Base-by-base conservation (phyloP, 2,797 vertebrate genomes). In the Xiphophorus birchmanni region DNA sequence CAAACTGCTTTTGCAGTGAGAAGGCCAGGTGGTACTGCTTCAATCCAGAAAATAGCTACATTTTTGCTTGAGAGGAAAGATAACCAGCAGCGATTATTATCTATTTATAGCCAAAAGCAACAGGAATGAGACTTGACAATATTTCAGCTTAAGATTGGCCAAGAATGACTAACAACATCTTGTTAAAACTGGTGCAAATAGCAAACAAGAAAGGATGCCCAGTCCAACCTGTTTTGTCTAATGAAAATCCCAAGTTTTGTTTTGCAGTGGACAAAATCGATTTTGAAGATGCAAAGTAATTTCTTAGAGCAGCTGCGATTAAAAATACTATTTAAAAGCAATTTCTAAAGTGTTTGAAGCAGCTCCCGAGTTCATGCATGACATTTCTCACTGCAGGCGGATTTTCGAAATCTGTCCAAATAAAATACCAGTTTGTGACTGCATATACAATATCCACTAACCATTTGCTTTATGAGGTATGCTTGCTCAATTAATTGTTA, bases 101-200 rank as follows among this genome's bases (percentile, higher is more conserved):
- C 77, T 32, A 26, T 52, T 44, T 50, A 77, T 47, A 52, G 73
- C 76, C 54, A 85, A 81, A 77, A 32, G 63, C 78, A 87, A 86
- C 26, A 37, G 74, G 75, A 75, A 58, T 48, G 69, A 65, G 23
- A 80, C 29, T 12, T 47, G 60, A 71, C 56, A 60, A 35, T 69
- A 69, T 35, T 47, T 74, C 21, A 26, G 72, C 60, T 32, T 60
- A 47, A 35, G n/a, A 85, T 80, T 73, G 73, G 26, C 48, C 21
- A 54, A 60, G 15, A 44, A 73, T 18, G 6, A 74, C 32, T 65
- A 37, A 72, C 2, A 21, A 37, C 23, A 71, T n/a, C 42, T n/a
- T 71, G 67, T 13, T 71, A 5, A 72, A 40, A 67, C 65, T 23
- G 21, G 65, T 23, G 65, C 3, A 67, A 42, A 69, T 26, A 69